These are phyloP conservation scores for Engystomops pustulosus DNA, from an alignment of 2,113 vertebrate genomes.

Conservation along the genomic window DNA sequence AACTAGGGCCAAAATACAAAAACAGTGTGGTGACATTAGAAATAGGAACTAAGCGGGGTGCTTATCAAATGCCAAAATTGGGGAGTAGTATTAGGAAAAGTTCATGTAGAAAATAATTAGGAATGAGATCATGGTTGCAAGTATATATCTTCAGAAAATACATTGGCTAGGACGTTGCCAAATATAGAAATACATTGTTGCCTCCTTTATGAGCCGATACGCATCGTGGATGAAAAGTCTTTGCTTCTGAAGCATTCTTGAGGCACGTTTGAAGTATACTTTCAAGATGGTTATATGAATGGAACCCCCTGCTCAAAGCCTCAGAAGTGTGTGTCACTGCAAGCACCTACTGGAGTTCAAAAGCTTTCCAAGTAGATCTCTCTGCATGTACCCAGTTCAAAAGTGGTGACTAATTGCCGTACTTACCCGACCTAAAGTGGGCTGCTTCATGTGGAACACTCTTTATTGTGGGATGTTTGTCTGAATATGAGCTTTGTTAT, in stretches of 20 bases:
- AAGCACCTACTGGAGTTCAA: not conserved
- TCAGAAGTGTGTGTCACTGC: not conserved
- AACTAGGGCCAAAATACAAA: too few species aligned
- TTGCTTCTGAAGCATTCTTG: not conserved
- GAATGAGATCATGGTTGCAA: too few species aligned
- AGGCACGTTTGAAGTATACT: constrained; percentile 6
- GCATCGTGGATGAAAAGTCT: not conserved
- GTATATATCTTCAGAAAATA: too few species aligned
- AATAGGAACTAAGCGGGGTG: too few species aligned
- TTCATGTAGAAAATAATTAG: too few species aligned
- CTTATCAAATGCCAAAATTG: too few species aligned
- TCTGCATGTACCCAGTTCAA: not conserved
- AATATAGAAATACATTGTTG: not conserved
- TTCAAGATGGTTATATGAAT: not conserved
- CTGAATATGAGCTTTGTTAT: not conserved
- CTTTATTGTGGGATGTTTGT: not conserved
- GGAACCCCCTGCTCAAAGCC: not conserved
- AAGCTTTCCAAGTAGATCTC: not conserved
- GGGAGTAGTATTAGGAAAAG: too few species aligned
- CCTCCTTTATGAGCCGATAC: not conserved
- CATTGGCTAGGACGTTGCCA: not conserved
- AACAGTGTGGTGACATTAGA: too few species aligned
- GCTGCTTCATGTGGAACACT: not conserved
- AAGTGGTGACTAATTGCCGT: not conserved
- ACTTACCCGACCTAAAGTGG: not conserved